phyloP scores from a whole-genome alignment of 2,888 invertebrate genomes.

The Dryadula phaetusa region DNA sequence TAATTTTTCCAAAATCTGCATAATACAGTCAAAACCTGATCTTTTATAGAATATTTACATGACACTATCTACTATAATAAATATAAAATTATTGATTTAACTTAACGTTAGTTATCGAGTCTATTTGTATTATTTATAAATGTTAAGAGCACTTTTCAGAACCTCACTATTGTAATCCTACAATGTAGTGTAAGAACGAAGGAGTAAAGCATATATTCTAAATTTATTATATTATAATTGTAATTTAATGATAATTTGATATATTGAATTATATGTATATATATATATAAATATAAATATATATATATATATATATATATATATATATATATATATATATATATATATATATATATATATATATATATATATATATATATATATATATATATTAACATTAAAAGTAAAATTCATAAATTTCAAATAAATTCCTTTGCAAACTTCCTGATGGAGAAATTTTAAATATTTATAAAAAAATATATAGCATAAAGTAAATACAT shows the following conservation, averaged over 20 bases:
- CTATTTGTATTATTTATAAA: conserved; percentile 19
- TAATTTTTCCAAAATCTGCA: conserved; percentile 3
- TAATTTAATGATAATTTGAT: neutral
- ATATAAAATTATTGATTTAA: neutral
- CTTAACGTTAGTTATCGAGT: conserved; percentile 4
- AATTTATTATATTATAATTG: conserved; percentile 60
- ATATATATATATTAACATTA: no score
- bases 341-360: no score
- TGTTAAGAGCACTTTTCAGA: conserved; percentile 27
- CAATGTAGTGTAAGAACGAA: conserved; percentile 37
- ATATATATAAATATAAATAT: no score
- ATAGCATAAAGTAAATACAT: no score
- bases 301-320: no score
- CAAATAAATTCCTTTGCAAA: no score
- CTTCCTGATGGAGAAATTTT: no score
- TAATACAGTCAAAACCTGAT: conserved; percentile 5
- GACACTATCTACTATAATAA: conserved; percentile 15
- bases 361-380: no score
- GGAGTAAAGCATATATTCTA: conserved; percentile 81
- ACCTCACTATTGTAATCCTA: conserved; percentile 27
- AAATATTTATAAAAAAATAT: no score
- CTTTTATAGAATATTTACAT: conserved; percentile 34
- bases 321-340: no score
- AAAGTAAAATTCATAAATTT: no score
- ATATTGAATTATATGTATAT: conserved; percentile 55